Evolutionary conservation across 2,797 vertebrate species (phyloP).

Genomic region (Parauchenoglanis ngamensis): DNA sequence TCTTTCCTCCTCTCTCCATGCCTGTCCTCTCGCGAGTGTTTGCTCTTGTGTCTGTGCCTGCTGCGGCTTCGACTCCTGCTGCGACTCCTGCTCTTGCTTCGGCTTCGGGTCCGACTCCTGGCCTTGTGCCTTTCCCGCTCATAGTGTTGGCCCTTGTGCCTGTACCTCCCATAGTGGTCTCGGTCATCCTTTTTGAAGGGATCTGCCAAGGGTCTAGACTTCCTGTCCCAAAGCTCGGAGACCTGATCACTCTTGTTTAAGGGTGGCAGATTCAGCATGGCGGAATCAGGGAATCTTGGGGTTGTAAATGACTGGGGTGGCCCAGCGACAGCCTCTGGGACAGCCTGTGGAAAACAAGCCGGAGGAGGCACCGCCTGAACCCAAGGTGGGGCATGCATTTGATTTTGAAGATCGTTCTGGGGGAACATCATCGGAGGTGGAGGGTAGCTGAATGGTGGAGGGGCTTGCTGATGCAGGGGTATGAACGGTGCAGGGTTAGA

Average conservation of each 20-base stretch:
- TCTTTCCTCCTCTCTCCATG: constrained; percentile 82
- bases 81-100: constrained; percentile 73
- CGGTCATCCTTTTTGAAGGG: constrained; percentile 76
- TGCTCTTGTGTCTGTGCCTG: constrained; percentile 73
- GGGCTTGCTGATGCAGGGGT: constrained; percentile 78
- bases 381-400: constrained; percentile 78
- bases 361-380: constrained; percentile 70
- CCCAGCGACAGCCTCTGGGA: constrained; percentile 62
- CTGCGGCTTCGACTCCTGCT: constrained; percentile 74
- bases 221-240: constrained; percentile 86
- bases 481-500: constrained; percentile 75
- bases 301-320: constrained; percentile 65
- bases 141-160: constrained; percentile 84
- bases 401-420: constrained; percentile 60
- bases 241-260: constrained; percentile 79
- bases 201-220: constrained; percentile 75
- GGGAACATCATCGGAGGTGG: constrained; percentile 59
- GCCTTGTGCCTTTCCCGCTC: constrained; percentile 75
- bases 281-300: constrained; percentile 71
- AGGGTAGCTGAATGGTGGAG: constrained; percentile 79
- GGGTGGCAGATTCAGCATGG: constrained; percentile 72
- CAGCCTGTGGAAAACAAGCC: constrained; percentile 72
- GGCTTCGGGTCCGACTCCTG: constrained; percentile 72
- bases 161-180: constrained; percentile 79
- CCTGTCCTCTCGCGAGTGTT: constrained; percentile 74